A percentile compares a stretch with the other conserved stretches of the same genome.
Evolutionary conservation across 2,113 vertebrate genomes (phyloP).

Genomic region (Charina bottae): DNA sequence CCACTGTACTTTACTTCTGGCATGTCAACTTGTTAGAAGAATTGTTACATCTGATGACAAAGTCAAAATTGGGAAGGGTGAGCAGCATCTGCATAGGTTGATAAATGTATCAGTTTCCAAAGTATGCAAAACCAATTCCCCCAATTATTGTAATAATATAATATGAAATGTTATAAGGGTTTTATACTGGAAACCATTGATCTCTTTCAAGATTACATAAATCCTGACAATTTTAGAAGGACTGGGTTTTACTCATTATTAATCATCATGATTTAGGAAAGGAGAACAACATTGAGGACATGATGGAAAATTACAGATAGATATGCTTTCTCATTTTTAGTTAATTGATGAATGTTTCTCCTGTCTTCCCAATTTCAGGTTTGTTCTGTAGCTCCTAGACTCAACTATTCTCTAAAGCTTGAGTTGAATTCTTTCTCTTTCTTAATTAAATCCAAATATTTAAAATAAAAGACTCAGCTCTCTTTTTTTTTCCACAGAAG

Average conservation of each 20-base stretch:
- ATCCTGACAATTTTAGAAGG: background rate
- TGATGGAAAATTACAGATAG: slow-evolving; percentile 29
- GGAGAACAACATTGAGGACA: slow-evolving; percentile 17
- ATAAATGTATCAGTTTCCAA: background rate
- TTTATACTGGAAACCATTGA: background rate
- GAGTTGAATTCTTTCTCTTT: slow-evolving; percentile 35
- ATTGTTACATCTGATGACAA: background rate
- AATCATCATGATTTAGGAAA: slow-evolving; percentile 30
- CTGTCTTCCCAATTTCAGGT: slow-evolving; percentile 19
- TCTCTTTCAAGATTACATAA: background rate
- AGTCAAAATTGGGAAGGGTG: background rate
- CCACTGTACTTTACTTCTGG: slow-evolving; percentile 15
- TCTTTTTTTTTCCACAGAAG: slow-evolving; percentile 48
- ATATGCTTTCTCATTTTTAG: slow-evolving; percentile 50
- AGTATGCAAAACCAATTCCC: background rate
- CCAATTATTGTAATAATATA: background rate
- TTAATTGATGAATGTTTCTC: slow-evolving; percentile 49
- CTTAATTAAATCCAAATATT: background rate
- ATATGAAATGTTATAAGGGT: slow-evolving; percentile 67
- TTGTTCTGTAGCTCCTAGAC: slow-evolving; percentile 33
- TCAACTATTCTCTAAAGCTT: slow-evolving; percentile 54
- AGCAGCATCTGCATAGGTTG: background rate
- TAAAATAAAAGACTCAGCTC: slow-evolving; percentile 33
- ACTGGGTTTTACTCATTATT: background rate
- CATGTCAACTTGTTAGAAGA: background rate